Evolutionary conservation across 2,797 vertebrate genomes (phyloP).

Genomic region (Coregonus sp.): DNA sequence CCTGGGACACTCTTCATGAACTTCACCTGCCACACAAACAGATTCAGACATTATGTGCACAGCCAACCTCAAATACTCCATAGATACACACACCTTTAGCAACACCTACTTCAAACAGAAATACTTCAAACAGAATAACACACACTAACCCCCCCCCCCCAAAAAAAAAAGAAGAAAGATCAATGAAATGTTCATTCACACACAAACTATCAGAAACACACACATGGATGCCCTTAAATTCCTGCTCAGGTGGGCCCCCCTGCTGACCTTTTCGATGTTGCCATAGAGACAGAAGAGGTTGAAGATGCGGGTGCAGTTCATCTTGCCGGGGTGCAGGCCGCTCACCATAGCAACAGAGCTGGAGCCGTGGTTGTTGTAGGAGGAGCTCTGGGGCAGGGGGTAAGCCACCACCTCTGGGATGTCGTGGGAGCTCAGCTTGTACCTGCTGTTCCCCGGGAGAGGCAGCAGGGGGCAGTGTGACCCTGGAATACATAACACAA

Average conservation of each 20-base stretch:
- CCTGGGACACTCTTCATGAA: slow-evolving; percentile 99
- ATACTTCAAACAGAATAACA: background rate
- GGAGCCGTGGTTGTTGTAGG: slow-evolving; percentile 83
- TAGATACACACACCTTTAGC: background rate
- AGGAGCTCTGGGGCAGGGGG: slow-evolving; percentile 85
- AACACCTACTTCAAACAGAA: slow-evolving; percentile 1
- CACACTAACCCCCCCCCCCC: background rate
- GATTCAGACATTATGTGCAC: background rate
- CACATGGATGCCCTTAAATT: background rate
- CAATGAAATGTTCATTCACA: background rate
- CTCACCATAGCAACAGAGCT: slow-evolving; percentile 98
- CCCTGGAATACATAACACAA: slow-evolving; percentile 66
- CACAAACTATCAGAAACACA: slow-evolving; percentile 1
- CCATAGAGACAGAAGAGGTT: slow-evolving; percentile 98
- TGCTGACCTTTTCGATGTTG: slow-evolving; percentile 93
- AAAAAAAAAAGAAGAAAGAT: background rate
- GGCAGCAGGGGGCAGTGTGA: slow-evolving; percentile 90
- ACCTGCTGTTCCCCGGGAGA: slow-evolving; percentile 85
- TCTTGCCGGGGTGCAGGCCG: slow-evolving; percentile 91
- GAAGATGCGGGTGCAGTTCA: slow-evolving; percentile 98
- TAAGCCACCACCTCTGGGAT: slow-evolving; percentile 92
- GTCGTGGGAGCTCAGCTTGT: slow-evolving; percentile 87
- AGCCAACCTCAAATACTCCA: background rate
- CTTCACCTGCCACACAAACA: slow-evolving; percentile 80
- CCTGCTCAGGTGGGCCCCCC: background rate